Percentiles rank a stretch among this genome's conserved stretches.
Evolutionary conservation across 1,140 invertebrate species (phyloP).

Genomic region (Steinernema feltiae): DNA sequence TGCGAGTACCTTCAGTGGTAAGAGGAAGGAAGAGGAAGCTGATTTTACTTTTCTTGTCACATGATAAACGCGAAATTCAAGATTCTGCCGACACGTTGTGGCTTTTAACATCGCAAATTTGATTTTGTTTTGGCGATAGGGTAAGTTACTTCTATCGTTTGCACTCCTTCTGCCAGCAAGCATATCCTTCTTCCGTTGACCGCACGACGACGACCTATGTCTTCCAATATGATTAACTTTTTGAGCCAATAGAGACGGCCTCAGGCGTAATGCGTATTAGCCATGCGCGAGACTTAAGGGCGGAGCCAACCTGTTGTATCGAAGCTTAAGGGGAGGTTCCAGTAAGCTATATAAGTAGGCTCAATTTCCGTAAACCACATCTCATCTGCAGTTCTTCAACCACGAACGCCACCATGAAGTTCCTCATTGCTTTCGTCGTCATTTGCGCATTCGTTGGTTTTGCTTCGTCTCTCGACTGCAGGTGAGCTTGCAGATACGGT

Average conservation of each 20-base stretch:
- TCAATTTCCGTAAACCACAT: neutral
- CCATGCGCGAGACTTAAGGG: neutral
- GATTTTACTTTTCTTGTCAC: too few species aligned
- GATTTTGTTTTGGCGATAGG: neutral
- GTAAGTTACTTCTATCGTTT: neutral
- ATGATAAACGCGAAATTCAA: neutral
- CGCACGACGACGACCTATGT: neutral
- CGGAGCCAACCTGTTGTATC: neutral
- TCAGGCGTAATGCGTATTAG: neutral
- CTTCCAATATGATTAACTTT: neutral
- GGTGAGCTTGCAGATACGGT: slow-evolving; percentile 7
- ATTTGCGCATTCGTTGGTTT: slow-evolving; percentile 14
- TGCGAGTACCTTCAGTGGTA: too few species aligned
- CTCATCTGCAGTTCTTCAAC: neutral
- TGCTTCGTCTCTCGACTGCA: slow-evolving; percentile 24
- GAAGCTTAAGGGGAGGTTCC: neutral
- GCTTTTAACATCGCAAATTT: neutral
- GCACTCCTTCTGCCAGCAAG: neutral
- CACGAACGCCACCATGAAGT: neutral
- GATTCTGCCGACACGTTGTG: neutral
- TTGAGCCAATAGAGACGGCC: neutral
- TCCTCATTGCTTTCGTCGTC: slow-evolving; percentile 7
- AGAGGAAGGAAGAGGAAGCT: too few species aligned
- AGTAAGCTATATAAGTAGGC: neutral
- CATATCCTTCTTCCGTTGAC: neutral